Base-by-base conservation (phyloP, 2,113 vertebrate genomes). In the Chloebia gouldiae region DNA sequence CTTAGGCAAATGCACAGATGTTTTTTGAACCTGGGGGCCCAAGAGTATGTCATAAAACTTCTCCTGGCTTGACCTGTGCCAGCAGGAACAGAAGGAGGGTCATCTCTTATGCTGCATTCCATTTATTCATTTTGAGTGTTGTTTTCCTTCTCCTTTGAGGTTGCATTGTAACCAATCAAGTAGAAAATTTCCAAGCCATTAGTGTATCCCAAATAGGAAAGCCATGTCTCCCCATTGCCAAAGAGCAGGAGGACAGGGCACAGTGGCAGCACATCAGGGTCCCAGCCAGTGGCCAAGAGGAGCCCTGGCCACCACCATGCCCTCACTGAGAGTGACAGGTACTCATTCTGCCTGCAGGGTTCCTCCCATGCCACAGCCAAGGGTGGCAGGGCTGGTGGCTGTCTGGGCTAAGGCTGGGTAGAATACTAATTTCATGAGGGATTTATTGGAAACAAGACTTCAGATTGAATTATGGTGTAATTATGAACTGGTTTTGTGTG, bases 401-500 rank as follows among this genome's bases (percentile, higher is more conserved):
- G 56, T 75, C 79, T 64, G 53, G 51, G 37, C 47, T 81, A 83
- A 68, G 14, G 13, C 87, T 0, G 9, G 73, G 84, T 66, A 92
- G 95, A 97, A 96, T 95, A 77, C 96, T 94, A 88, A 98, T 98
- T 98, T 96, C 92, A 83, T 94, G 42, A 80, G 92, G 95, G 93
- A 97, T 95, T 97, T 97, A 96, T 97, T 96, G 95, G 86, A 94
- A 96, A 97, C 94, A 95, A 97, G 97, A 73, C 75, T 98, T 95
- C 89, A 95, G 95, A 95, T 96, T 98, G 97, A 98, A 97, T 98
- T 98, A 97, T 95, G 90, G 47, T 95, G 90, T 93, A 97, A 98
- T 98, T 98, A 98, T 97, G 97, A 97, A 97, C 97, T 97, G 94
- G 1, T 68, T 97, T 85, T 87, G 42, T 91, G 72, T 87, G 93